A percentile compares a stretch with the other conserved stretches of the same genome.
Evolutionary conservation across 2,797 vertebrate genomes (phyloP).

Genomic region (Acanthis flammea): DNA sequence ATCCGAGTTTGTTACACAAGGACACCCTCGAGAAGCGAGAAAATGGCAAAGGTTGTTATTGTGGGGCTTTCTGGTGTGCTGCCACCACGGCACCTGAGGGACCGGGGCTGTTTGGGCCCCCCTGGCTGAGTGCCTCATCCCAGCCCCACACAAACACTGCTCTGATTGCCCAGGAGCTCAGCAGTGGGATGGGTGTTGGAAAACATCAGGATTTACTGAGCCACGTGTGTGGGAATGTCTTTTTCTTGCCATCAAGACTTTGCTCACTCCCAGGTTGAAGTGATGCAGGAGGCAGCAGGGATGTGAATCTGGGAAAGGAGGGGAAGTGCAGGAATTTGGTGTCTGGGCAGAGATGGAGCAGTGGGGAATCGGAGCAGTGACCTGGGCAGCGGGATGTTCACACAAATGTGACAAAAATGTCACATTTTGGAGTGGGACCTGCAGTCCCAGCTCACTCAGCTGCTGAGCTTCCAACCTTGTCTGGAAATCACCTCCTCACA

Average conservation of each 20-base stretch:
- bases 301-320: not conserved
- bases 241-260: not conserved
- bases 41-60: not conserved
- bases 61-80: not conserved
- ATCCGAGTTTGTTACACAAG: not conserved
- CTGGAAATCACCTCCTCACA: not conserved
- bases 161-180: not conserved
- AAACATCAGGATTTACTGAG: not conserved
- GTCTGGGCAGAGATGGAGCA: not conserved
- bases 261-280: not conserved
- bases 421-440: not conserved
- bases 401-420: not conserved
- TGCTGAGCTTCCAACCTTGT: not conserved
- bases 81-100: not conserved
- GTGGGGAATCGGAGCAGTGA: fast-evolving
- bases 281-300: not conserved
- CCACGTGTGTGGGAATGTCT: not conserved
- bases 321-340: fast-evolving
- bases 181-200: not conserved
- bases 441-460: fast-evolving
- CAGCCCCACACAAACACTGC: not conserved
- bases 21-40: not conserved
- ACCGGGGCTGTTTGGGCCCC: not conserved
- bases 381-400: not conserved
- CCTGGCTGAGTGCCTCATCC: not conserved